phyloP scores from a whole-genome alignment of 2,797 vertebrate genomes.

The Chromobotia macracanthus region DNA sequence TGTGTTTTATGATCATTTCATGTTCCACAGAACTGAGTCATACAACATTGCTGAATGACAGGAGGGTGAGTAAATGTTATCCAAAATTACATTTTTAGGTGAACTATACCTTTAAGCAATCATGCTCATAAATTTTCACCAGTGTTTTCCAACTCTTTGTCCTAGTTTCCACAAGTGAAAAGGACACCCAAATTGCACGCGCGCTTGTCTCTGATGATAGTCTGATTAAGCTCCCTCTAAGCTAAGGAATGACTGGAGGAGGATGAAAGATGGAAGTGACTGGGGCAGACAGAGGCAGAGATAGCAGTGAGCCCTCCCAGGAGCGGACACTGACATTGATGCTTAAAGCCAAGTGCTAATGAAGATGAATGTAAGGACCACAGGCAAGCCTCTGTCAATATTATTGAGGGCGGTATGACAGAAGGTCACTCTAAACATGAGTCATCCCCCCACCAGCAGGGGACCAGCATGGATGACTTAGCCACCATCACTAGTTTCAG shows the following conservation, averaged over 20 bases:
- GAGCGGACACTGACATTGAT: conserved; percentile 52
- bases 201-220: conserved; percentile 50
- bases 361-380: conserved; percentile 61
- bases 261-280: conserved; percentile 48
- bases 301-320: conserved; percentile 49
- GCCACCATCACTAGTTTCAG: conserved; percentile 11
- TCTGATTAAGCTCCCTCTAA: conserved; percentile 50
- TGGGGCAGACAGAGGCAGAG: conserved; percentile 44
- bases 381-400: conserved; percentile 58
- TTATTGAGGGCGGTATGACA: conserved; percentile 57
- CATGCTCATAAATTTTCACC: not conserved
- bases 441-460: conserved; percentile 45
- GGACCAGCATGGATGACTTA: conserved; percentile 36
- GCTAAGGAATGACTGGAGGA: conserved; percentile 35
- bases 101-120: conserved; percentile 13
- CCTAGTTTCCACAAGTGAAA: conserved; percentile 56
- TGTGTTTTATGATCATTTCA: too few relatives aligned
- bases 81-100: not conserved
- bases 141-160: conserved; percentile 25
- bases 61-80: not conserved
- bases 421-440: conserved; percentile 55
- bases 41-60: not conserved
- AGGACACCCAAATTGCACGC: conserved; percentile 42
- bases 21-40: not conserved
- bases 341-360: conserved; percentile 59